These are phyloP conservation scores for Calyptommatus sinebrachiatus DNA, from an alignment of 2,113 vertebrate genomes.

Conservation along the genomic window DNA sequence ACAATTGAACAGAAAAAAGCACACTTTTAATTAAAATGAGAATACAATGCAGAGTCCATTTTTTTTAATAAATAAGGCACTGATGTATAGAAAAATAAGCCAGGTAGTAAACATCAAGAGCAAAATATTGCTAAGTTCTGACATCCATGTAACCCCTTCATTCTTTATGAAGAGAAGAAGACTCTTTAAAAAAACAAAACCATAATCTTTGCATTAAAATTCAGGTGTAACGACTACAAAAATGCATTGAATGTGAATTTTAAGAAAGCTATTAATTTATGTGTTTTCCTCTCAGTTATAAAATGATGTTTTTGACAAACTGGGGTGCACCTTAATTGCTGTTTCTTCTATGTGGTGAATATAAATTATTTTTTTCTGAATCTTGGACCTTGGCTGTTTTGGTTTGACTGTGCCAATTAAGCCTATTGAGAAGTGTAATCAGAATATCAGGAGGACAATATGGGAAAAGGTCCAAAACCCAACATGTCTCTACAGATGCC, in stretches of 20 bases:
- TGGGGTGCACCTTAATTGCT: background rate
- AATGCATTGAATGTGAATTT: background rate
- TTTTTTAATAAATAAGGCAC: conserved; percentile 50
- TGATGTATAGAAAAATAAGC: background rate
- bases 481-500: too few species aligned
- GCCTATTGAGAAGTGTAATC: too few species aligned
- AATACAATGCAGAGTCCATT: background rate
- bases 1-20: background rate
- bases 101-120: conserved; percentile 39
- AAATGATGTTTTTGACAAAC: background rate
- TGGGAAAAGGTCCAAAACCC: too few species aligned
- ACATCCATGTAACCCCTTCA: background rate
- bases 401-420: too few species aligned
- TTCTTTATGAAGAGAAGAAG: background rate
- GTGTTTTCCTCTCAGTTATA: background rate
- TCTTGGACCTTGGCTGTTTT: too few species aligned
- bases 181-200: background rate
- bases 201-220: background rate
- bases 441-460: too few species aligned
- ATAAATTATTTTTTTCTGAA: too few species aligned
- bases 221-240: background rate
- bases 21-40: conserved; percentile 1
- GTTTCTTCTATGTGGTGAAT: background rate
- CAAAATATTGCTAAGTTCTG: conserved; percentile 29
- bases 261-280: background rate